Conservation (phyloP, 1,140 invertebrate species). For the Drosophila nikananu region DNA sequence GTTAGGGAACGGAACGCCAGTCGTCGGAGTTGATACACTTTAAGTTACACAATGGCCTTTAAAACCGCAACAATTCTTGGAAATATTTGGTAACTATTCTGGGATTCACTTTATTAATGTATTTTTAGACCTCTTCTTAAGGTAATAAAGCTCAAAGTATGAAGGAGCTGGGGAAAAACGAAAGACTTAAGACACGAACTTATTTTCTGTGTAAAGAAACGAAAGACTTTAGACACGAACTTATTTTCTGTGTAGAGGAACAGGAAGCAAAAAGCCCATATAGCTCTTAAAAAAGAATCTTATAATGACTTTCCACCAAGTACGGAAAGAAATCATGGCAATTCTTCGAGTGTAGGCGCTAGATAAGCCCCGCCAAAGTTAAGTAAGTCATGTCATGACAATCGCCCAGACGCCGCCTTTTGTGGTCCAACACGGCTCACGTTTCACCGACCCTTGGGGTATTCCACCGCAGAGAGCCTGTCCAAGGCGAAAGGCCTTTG, state of each 20-base stretch:
- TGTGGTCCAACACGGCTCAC: constrained; percentile 59
- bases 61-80: neutral
- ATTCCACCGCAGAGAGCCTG: constrained; percentile 19
- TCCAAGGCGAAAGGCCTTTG: constrained; percentile 56
- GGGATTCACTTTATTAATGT: neutral
- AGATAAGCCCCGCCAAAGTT: constrained; percentile 73
- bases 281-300: neutral
- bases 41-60: neutral
- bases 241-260: neutral
- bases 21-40: constrained; percentile 23
- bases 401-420: constrained; percentile 63
- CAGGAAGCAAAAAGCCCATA: neutral
- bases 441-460: constrained; percentile 64
- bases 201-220: neutral
- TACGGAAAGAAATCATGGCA: neutral
- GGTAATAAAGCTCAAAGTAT: neutral
- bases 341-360: constrained; percentile 58
- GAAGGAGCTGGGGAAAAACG: neutral
- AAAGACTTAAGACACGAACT: constrained; percentile 55
- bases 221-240: constrained; percentile 53
- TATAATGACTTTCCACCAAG: neutral
- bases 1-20: constrained; percentile 21
- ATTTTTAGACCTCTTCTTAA: neutral
- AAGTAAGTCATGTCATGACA: constrained; percentile 83
- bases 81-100: neutral